A percentile compares a stretch with the other conserved stretches of the same genome.
These are phyloP conservation scores for Sebastes fasciatus DNA, from an alignment of 2,113 vertebrate species.

Conservation along the genomic window DNA sequence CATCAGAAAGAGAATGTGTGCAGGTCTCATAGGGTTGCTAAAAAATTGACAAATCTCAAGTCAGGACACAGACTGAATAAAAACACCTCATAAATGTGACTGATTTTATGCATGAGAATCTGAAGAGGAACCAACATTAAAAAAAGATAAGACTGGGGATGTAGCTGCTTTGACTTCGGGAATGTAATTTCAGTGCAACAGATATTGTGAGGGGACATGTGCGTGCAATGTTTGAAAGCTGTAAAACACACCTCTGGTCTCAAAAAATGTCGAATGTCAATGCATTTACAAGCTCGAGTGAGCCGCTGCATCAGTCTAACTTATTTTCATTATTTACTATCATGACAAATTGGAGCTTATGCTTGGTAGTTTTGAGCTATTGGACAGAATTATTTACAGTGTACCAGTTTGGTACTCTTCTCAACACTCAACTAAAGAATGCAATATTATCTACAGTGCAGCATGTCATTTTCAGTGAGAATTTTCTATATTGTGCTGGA, in stretches of 20 bases:
- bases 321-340: neutral
- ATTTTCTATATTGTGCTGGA: neutral
- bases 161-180: neutral
- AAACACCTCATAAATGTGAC: neutral
- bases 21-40: neutral
- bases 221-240: no score
- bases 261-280: neutral
- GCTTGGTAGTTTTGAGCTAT: neutral
- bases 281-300: neutral
- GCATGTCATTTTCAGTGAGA: neutral
- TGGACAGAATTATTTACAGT: neutral
- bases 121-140: neutral
- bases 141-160: neutral
- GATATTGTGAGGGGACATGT: no score
- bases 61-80: constrained; percentile 10
- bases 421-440: neutral
- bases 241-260: neutral
- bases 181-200: neutral
- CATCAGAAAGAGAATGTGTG: neutral
- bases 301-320: neutral
- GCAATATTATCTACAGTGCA: neutral
- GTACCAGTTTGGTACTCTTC: neutral
- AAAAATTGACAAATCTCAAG: constrained; percentile 21
- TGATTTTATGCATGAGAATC: constrained; percentile 13
- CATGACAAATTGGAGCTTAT: neutral